Evolutionary conservation across 92 coral and sea anemone species (phyloP).

Genomic region (Chrysogorgia sp.): DNA sequence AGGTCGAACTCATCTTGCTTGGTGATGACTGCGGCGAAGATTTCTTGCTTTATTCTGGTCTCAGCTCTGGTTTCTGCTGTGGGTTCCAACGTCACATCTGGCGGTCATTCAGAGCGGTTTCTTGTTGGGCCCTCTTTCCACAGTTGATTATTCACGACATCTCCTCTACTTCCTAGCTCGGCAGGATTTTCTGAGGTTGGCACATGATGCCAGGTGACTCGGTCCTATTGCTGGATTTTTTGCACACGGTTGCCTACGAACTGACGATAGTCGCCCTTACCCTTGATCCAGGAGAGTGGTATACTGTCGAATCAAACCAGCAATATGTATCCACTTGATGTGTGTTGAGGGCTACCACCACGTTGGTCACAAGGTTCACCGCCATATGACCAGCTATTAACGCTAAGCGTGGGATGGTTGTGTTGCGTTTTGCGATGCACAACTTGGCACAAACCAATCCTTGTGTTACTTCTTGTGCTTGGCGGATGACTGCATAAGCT

Average conservation of each 20-base stretch:
- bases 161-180: conserved; percentile 18
- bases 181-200: conserved; percentile 10
- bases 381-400: conserved; percentile 13
- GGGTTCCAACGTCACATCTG: conserved; percentile 41
- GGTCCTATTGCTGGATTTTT: conserved; percentile 2
- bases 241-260: conserved; percentile 15
- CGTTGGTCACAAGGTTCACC: conserved; percentile 6
- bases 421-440: background rate
- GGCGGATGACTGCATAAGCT: background rate
- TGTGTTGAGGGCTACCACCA: background rate
- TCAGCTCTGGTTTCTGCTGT: conserved; percentile 41
- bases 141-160: background rate
- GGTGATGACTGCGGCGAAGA: conserved; percentile 10
- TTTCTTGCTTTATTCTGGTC: conserved; percentile 42
- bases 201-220: conserved; percentile 8
- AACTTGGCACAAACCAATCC: conserved; percentile 1
- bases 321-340: background rate
- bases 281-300: conserved; percentile 12
- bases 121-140: conserved; percentile 3
- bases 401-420: conserved; percentile 5
- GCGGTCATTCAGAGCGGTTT: conserved; percentile 30
- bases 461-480: background rate
- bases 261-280: conserved; percentile 15
- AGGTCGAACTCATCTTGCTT: conserved; percentile 4
- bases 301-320: conserved; percentile 16